Percentiles rank a stretch among this genome's conserved stretches.
Conservation (phyloP, 2,888 invertebrate genomes). For the Micoletzkya japonica region DNA sequence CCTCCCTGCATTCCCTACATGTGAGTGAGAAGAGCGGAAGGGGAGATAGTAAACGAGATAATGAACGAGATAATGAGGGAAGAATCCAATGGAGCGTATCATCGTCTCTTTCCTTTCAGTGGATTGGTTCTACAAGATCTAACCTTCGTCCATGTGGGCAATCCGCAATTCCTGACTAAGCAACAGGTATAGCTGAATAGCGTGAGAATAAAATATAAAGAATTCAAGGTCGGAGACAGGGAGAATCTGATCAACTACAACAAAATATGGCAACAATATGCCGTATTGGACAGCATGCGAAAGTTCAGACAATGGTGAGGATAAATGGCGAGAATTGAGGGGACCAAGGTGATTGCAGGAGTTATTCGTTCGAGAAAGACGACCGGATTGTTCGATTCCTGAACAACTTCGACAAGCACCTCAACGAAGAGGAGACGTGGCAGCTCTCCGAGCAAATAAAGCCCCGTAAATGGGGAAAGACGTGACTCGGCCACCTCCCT, state of each 20-base stretch:
- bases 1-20: conserved; percentile 99
- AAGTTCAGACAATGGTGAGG: conserved; percentile 92
- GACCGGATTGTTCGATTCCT: conserved; percentile 92
- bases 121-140: conserved; percentile 96
- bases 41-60: neutral
- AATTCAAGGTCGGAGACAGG: conserved; percentile 71
- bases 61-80: neutral
- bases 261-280: conserved; percentile 97
- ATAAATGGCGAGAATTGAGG: neutral
- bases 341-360: conserved; percentile 70
- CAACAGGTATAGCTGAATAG: conserved; percentile 30
- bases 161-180: conserved; percentile 79
- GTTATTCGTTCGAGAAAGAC: conserved; percentile 88
- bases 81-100: neutral
- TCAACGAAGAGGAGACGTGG: conserved; percentile 98
- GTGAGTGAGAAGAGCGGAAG: conserved; percentile 71
- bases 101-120: conserved; percentile 68
- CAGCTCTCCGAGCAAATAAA: conserved; percentile 94
- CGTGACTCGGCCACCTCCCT: too few species aligned
- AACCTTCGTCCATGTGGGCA: conserved; percentile 97
- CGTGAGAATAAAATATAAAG: conserved; percentile 9
- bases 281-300: conserved; percentile 96
- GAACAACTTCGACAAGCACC: conserved; percentile 91
- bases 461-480: conserved; percentile 69
- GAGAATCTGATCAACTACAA: conserved; percentile 81